A percentile compares a stretch with the other conserved stretches of the same genome.
phyloP scores from a whole-genome alignment of 2,797 vertebrate genomes.

The Semotilus atromaculatus region DNA sequence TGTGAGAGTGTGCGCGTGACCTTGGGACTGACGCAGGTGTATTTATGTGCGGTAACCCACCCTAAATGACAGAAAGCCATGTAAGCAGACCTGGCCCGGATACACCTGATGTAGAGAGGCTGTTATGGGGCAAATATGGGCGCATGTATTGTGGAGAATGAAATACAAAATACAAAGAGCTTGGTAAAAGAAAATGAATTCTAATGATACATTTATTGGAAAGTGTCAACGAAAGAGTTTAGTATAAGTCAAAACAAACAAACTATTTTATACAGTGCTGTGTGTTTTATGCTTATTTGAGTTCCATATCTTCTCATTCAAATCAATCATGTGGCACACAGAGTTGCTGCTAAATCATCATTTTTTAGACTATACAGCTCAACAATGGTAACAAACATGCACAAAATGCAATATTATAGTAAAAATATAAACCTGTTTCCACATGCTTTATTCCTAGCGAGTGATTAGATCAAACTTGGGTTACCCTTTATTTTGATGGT shows the following conservation, averaged over 20 bases:
- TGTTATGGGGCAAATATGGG: background rate
- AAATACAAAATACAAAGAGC: slow-evolving; percentile 2
- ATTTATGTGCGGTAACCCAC: slow-evolving; percentile 31
- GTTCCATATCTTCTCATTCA: background rate
- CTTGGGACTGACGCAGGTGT: slow-evolving; percentile 48
- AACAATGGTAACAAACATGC: background rate
- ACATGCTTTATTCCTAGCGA: background rate
- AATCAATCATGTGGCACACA: background rate
- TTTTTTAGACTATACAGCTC: background rate
- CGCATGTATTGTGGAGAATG: background rate
- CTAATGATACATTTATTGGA: background rate
- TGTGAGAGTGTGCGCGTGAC: slow-evolving; percentile 48
- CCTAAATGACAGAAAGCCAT: slow-evolving; percentile 43
- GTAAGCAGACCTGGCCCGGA: slow-evolving; percentile 13
- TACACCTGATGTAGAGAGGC: slow-evolving; percentile 33
- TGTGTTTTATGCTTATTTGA: background rate
- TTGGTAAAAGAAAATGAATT: background rate
- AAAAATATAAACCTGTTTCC: background rate
- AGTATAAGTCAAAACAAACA: background rate
- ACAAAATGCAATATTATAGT: background rate
- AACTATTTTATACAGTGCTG: background rate
- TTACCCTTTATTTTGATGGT: background rate
- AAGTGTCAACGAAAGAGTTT: background rate
- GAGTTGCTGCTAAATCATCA: background rate
- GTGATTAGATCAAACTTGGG: background rate